Conservation (phyloP, 2,797 vertebrate species). For the Cossypha polioptera region DNA sequence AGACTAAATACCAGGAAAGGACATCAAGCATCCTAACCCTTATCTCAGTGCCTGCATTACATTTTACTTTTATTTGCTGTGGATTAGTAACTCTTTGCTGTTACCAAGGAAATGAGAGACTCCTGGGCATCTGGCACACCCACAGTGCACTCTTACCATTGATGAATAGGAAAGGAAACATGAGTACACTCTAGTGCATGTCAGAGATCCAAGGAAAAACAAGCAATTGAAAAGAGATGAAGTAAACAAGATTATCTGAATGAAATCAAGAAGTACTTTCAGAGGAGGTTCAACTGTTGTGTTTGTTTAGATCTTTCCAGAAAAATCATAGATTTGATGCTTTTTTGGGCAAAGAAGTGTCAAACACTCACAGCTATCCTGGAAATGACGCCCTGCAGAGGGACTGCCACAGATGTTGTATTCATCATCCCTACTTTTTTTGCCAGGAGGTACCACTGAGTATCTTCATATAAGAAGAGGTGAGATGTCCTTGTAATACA, state of each 20-base stretch:
- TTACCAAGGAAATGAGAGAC: conserved; percentile 8
- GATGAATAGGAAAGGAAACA: not conserved
- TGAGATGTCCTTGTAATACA: not conserved
- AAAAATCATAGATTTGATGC: not conserved
- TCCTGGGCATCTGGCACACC: not conserved
- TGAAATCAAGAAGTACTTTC: not conserved
- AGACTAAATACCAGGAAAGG: not conserved
- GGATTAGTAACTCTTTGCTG: not conserved
- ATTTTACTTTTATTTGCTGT: not conserved
- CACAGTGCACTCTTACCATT: not conserved
- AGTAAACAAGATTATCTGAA: not conserved
- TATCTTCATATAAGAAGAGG: not conserved
- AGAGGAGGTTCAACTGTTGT: not conserved
- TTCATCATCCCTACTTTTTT: not conserved
- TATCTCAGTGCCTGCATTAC: not conserved
- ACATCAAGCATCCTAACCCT: not conserved
- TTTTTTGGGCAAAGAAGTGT: not conserved
- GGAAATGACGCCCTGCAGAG: not conserved
- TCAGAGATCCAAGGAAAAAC: not conserved
- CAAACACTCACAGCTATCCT: not conserved
- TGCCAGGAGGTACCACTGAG: not conserved
- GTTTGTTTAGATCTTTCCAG: not conserved
- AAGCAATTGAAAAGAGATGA: not conserved
- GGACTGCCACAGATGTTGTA: not conserved
- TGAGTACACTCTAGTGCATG: not conserved